Evolutionary conservation across 1,140 invertebrate genomes (phyloP), one percentile per base, ranked within the genome.

Genomic region (Ectropis grisescens): DNA sequence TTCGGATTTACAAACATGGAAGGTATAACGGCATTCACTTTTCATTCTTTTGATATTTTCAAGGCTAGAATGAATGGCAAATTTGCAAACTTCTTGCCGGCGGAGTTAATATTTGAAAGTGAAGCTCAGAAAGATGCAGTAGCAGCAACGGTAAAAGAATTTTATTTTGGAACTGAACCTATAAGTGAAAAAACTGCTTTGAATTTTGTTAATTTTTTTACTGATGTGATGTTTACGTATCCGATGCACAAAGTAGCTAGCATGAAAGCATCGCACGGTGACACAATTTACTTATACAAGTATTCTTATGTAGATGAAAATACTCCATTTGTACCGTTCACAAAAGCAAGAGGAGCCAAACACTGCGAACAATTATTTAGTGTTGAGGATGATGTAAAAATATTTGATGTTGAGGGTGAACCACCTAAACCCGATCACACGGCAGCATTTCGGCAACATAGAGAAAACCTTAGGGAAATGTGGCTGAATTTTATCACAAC

Each of bases 401-500:
- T n/a, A n/a, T n/a, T n/a, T n/a, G n/a, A n/a, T n/a, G n/a, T n/a
- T n/a, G n/a, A n/a, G n/a, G n/a, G n/a, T n/a, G n/a, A n/a, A n/a
- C n/a, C n/a, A n/a, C n/a, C n/a, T n/a, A n/a, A n/a, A n/a, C n/a
- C n/a, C n/a, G n/a, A n/a, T n/a, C n/a, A n/a, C n/a, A 5, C 19
- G 19, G 19, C 4, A 22, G 19, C 42, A 7, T 34, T 27, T 13
- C 41, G 13, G 29, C 30, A 33, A 11, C 33, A 48, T 16, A 46
- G 42, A 37, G 7, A 16, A 5, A 25, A 34, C 3, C 33, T 47
- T 27, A 30, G 46, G 23, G 25, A 50, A 11, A 9, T 53, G 9
- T 55, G 46, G 49, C 1, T 12, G 8, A 57, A 39, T 24, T 58
- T 58, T 14, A 40, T 51, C 16, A 37, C 29, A n/a, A 48, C 39